Evolutionary conservation across 2,888 invertebrate species (phyloP), one percentile per base, ranked within the genome.

Genomic region (Acronicta psi): DNA sequence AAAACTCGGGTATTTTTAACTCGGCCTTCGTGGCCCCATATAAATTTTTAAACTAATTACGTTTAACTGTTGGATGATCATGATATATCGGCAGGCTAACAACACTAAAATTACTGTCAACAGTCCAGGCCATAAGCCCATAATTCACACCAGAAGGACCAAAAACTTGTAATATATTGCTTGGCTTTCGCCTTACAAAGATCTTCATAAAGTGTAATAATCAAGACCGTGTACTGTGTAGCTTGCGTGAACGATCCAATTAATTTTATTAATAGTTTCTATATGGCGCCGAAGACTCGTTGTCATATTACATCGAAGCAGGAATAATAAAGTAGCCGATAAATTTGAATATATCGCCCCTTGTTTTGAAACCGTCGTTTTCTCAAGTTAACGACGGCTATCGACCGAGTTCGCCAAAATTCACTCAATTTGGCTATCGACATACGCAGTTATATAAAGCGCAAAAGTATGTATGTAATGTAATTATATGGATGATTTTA

Each of bases 321-420:
- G 50, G 44, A 69, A 72, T 80, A 77, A 80, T 81, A 79, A 82
- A 80, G 56, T 70, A 69, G 59, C 73, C 77, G 55, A 80, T 79
- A 78, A 74, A 78, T 69, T 72, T 55, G 52, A 72, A 75, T 71
- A 74, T 78, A 82, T 81, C 77, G 79, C 79, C 73, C 75, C 74
- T 69, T 59, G 73, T 88, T 87, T 87, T 84, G 82, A 88, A 86
- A 87, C 71, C 58, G 69, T 73, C 64, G 68, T 78, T 80, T 67
- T 69, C 63, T 64, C 66, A 65, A 76, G 57, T 74, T 79, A 81
- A 83, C 78, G 77, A 77, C 67, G 54, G 58, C 77, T 75, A 75
- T 81, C 85, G 85, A 82, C 84, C 83, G 84, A 83, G 77, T 85
- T 87, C 82, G 72, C 77, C 79, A 84, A 86, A 85, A 82, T 65